phyloP scores from a whole-genome alignment of 2,888 invertebrate genomes.

The Proisotoma minuta region DNA sequence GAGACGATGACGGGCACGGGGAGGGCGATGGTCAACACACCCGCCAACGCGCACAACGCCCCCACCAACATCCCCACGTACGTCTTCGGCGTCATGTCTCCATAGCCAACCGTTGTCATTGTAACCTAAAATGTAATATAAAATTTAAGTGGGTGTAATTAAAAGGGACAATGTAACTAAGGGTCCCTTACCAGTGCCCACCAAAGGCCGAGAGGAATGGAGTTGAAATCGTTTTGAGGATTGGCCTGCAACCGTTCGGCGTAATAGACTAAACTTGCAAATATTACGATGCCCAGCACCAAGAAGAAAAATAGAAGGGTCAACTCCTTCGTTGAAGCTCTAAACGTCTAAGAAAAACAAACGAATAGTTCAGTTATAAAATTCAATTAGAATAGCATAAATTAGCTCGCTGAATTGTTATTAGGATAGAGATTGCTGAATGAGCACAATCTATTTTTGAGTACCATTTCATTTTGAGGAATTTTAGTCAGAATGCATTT shows the following conservation, averaged over 20 bases:
- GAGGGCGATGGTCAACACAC: slow-evolving; percentile 96
- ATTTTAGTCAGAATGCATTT: neutral
- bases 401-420: neutral
- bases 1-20: slow-evolving; percentile 99
- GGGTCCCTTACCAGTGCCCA: slow-evolving; percentile 70
- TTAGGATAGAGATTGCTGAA: too few species aligned
- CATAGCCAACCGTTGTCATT: slow-evolving; percentile 98
- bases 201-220: slow-evolving; percentile 95
- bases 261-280: slow-evolving; percentile 96
- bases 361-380: too few species aligned
- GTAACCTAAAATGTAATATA: slow-evolving; percentile 89
- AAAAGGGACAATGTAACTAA: too few species aligned
- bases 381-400: too few species aligned
- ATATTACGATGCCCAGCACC: slow-evolving; percentile 94
- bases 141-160: slow-evolving; percentile 58
- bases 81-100: slow-evolving; percentile 97
- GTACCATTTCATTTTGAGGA: neutral
- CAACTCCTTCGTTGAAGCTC: slow-evolving; percentile 94
- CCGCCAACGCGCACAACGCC: slow-evolving; percentile 93
- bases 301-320: slow-evolving; percentile 95
- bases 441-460: too few species aligned
- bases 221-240: slow-evolving; percentile 95
- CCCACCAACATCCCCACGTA: slow-evolving; percentile 83
- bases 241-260: slow-evolving; percentile 93
- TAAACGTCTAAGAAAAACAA: slow-evolving; percentile 62